These are phyloP conservation scores for Chrysemys picta DNA, from an alignment of 2,113 vertebrate species.

Conservation along the genomic window DNA sequence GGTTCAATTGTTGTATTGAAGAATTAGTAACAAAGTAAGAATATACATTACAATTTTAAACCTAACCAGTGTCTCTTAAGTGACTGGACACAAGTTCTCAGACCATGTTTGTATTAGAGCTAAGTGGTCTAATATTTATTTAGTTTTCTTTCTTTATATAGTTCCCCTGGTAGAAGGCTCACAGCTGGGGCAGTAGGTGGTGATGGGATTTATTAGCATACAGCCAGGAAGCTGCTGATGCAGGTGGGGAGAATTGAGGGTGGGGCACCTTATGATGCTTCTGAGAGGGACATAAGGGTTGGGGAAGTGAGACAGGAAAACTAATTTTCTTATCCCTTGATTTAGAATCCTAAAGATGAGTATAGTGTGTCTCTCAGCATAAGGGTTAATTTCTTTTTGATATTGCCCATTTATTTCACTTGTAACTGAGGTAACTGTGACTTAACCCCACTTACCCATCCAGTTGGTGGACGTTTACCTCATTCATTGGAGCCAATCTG, in stretches of 20 bases:
- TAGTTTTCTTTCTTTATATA: no score
- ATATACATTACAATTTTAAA: no score
- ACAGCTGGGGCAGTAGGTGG: neutral
- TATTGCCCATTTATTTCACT: neutral
- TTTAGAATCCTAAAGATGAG: neutral
- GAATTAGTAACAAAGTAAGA: no score
- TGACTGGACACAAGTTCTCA: no score
- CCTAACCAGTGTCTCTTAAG: no score
- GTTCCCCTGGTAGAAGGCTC: neutral
- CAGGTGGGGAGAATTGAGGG: no score
- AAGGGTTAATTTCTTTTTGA: neutral
- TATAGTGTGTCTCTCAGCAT: neutral
- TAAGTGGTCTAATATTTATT: no score
- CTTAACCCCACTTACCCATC: neutral
- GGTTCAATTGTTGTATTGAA: no score
- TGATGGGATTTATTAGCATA: neutral
- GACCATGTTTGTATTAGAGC: no score
- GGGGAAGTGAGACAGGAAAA: neutral
- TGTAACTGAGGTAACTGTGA: neutral
- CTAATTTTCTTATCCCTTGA: neutral
- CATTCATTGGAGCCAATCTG: rapidly evolving
- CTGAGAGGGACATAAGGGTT: neutral
- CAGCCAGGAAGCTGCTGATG: neutral
- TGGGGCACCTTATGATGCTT: neutral
- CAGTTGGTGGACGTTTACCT: neutral